Evolutionary conservation across 2,113 vertebrate genomes (phyloP), one percentile per base, ranked within the genome.

Genomic region (Lates calcarifer): DNA sequence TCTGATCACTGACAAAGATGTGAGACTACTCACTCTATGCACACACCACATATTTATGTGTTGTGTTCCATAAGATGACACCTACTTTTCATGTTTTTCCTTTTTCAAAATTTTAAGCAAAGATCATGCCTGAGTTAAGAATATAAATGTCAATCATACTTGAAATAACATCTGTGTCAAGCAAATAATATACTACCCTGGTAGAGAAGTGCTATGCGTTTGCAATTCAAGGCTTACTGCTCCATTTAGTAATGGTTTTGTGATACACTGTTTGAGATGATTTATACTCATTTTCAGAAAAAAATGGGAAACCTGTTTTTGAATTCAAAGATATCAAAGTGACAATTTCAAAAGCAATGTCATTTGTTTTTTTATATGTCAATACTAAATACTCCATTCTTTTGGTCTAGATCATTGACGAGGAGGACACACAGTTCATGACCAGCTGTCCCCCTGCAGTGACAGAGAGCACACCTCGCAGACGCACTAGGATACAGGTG

Each of bases 341-440:
- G 7, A 51, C 18, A 57, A 39, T 57, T 57, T 20, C 6, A 12
- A 18, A 57, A 57, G n/a, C 18, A 17, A 57, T 51, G 15, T 3
- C 13, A 49, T 31, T 45, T 24, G 1, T n/a, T n/a, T 41, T 24
- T n/a, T 3, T 4, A 22, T 20, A 10, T 39, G 43, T 47, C 64
- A 22, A 61, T 4, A 13, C 29, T 28, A 15, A 74, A 28, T 67
- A 1, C 4, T 37, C 13, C 5, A 18, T 41, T 69, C 0, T 51
- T 69, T 63, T 55, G 37, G 86, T 63, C 28, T 67, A 99, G 98
- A 97, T 99, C 87, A 97, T 98, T 74, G 97, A 99, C 84, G 96
- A 98, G 83, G 97, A 96, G 6, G 98, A 99, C 89, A 98, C 98
- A 0, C 98, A 98, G 87, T 98, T 98, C 91, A 98, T 99, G 97